Base-by-base conservation (phyloP, 2,888 invertebrate species). In the Nephrocerus scutellatus region DNA sequence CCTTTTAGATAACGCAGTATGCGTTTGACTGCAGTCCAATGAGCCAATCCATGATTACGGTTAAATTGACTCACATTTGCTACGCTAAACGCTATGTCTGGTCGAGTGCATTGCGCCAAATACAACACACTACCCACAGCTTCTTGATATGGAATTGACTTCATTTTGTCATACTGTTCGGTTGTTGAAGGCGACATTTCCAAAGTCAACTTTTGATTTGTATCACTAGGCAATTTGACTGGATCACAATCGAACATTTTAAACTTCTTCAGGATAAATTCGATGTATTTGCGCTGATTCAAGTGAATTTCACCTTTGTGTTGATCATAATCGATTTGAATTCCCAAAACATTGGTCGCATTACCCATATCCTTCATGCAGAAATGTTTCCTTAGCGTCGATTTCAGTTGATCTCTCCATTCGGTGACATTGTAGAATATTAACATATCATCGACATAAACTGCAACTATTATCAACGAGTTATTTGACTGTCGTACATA, bases 1-100 rank as follows among this genome's bases (percentile, higher is more conserved):
- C n/a, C n/a, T n/a, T n/a, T 9, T n/a, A 16, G 10, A 30, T 15
- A 9, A 9, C 23, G 7, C 23, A 9, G 7, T 22, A 22, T 10
- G 7, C 30, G 3, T 15, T 51, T 50, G n/a, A 39, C 47, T 9
- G 34, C 40, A 10, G 8, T 28, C 44, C 44, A 43, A 20, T 46
- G 39, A 20, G 32, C 32, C 18, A 28, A 19, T 5, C 41, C 35
- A 3, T 44, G 47, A 36, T 44, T 40, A 5, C 34, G 10, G 23
- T 40, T 38, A 15, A 24, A 43, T 18, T 33, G 19, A 20, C 40
- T 40, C 9, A 47, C 16, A 12, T 8, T 25, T 23, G 26, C 38
- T 6, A 41, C 33, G 9, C 40, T 34, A 13, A 32, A 41, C 8
- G 28, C 14, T 16, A 44, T 30, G 15, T 44, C 44, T 36, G 22